Base-by-base conservation (phyloP, 2,113 vertebrate species). In the Rhinolophus sinicus region DNA sequence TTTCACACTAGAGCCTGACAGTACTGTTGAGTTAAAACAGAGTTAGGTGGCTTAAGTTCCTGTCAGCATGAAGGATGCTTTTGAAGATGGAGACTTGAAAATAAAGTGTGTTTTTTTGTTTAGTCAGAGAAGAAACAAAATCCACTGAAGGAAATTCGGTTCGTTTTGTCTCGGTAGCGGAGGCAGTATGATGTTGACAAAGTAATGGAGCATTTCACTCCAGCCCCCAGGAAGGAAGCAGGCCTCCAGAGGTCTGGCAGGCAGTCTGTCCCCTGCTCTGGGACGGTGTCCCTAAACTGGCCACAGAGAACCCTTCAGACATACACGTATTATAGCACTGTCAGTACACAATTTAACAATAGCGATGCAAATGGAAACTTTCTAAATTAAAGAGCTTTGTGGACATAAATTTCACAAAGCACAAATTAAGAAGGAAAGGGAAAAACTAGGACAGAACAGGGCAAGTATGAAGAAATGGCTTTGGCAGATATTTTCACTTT, bases 61-160 rank as follows among this genome's bases (percentile, higher is more conserved):
- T 76, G 33, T 69, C 30, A 35, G 80, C 35, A 52, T 40, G 21
- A 94, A 90, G 19, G 62, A 80, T 70, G 80, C 14, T 93, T 47
- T 91, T 75, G 40, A 76, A 81, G 47, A 70, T 64, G 62, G 58
- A 84, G 38, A 35, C 18, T 82, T 78, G 50, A 77, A 95, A 92
- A 92, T 62, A 77, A 65, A 90, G 40, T 82, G 85, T 40, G 40
- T 40, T 40, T 82, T 87, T 54, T 77, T 88, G 72, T 78, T 97
- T 93, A 62, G 70, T 76, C 38, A 33, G 50, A 90, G 88, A 88
- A 92, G 82, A 95, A 97, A 95, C 38, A 70, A 95, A 97, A 95
- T 54, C 70, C 24, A 70, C 28, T 11, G 58, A 64, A 84, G 60
- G 60, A 89, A 93, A 94, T 72, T n/a, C 60, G 56, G 50, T 73